Base-by-base conservation (phyloP, 2,888 invertebrate genomes). In the Elysia crispata region DNA sequence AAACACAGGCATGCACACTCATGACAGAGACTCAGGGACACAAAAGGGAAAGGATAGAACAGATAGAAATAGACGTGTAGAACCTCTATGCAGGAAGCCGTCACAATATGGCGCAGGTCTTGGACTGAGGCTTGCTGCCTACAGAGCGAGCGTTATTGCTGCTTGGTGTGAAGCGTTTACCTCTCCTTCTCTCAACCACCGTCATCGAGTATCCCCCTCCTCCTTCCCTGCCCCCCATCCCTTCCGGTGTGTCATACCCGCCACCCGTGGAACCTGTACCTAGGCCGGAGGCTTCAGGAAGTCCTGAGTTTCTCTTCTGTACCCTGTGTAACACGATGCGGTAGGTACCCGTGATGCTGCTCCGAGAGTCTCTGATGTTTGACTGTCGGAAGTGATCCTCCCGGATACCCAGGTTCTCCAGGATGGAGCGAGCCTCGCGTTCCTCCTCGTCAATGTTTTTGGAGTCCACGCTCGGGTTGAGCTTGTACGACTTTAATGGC, bases 281-380 rank as follows among this genome's bases (percentile, higher is more conserved):
- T 11, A 75, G 66, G 13, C 60, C 1, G 31, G 62, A 33, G 64
- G 57, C 75, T 80, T 77, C 83, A 77, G 54, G 77, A 70, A 87
- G 80, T 20, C 89, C 89, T 15, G 86, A 83, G 33, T 88, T 87
- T 57, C 87, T 85, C 83, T 91, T 92, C 84, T 92, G 92, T 13
- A 92, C 88, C 67, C 87, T 85, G 83, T 95, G 94, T 82, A 95
- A 93, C 54, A 95, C 93, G 81, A 96, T 95, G 66, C 95, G 93
- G 91, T 95, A 96, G 70, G 95, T 94, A 15, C 95, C 95, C 70
- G 95, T 94, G 57, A 95, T 93, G 83, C 94, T 94, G 86, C 94
- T 95, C 74, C 94, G 92, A 0, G 95, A 94, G 49, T 95, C 95
- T 83, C 94, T 93, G 62, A 92, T 92, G 28, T 93, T 92, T 28